Conservation (phyloP, 1,140 invertebrate genomes). For the Megalopta genalis region DNA sequence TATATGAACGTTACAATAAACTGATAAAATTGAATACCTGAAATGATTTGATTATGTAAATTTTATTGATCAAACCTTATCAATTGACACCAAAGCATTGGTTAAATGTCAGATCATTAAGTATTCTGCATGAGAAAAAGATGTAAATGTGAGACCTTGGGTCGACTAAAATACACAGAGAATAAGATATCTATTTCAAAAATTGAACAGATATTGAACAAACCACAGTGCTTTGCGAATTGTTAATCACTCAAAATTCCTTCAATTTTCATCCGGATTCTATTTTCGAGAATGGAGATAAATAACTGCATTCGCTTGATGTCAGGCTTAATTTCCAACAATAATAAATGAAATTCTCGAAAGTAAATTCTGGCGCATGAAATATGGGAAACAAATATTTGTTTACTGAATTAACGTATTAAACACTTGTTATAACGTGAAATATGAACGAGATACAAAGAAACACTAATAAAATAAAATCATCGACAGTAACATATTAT, state of each 20-base stretch:
- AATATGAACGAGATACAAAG: too few species aligned
- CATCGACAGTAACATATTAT: too few species aligned
- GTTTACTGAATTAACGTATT: too few species aligned
- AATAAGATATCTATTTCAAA: not conserved
- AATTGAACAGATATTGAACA: not conserved
- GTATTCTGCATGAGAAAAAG: not conserved
- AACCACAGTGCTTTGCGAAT: not conserved
- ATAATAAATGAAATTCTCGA: not conserved
- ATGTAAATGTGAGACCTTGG: not conserved
- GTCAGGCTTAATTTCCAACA: not conserved
- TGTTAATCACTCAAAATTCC: not conserved
- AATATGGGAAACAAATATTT: too few species aligned
- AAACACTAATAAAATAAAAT: too few species aligned
- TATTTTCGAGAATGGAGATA: not conserved
- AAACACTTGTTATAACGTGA: too few species aligned
- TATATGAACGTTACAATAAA: too few species aligned
- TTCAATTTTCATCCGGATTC: not conserved
- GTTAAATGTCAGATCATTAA: not conserved
- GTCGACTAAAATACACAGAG: not conserved
- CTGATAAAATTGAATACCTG: not conserved
- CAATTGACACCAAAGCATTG: not conserved
- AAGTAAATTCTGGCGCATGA: too few species aligned
- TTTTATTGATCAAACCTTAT: too few species aligned
- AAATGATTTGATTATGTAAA: too few species aligned
- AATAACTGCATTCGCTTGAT: not conserved